These are phyloP conservation scores for Epinephelus cyanopodus DNA, from an alignment of 2,113 vertebrate species.

Conservation along the genomic window DNA sequence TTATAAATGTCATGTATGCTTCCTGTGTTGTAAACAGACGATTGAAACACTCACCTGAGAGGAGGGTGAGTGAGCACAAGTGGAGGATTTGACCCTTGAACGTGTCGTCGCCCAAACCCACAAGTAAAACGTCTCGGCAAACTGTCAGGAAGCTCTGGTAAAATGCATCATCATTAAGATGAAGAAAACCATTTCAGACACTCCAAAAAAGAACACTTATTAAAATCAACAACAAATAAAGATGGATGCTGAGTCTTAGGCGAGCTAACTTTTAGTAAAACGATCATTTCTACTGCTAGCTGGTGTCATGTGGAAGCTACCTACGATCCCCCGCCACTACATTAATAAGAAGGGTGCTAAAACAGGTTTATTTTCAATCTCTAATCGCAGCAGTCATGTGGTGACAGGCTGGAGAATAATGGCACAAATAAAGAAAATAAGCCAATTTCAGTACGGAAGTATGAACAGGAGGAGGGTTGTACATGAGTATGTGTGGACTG, in stretches of 20 bases:
- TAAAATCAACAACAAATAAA: background rate
- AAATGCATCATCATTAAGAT: slow-evolving; percentile 11
- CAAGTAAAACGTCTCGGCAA: slow-evolving; percentile 88
- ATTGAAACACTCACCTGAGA: slow-evolving; percentile 84
- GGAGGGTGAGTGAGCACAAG: slow-evolving; percentile 82
- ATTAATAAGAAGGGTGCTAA: background rate
- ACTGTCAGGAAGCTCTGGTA: slow-evolving; percentile 88
- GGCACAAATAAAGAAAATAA: slow-evolving; percentile 47
- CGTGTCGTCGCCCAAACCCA: slow-evolving; percentile 85
- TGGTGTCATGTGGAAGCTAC: background rate
- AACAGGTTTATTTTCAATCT: slow-evolving; percentile 37
- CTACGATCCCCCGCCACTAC: background rate
- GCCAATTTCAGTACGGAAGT: slow-evolving; percentile 3
- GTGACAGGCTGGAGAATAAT: slow-evolving; percentile 49
- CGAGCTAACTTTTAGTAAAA: background rate
- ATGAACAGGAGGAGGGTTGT: slow-evolving; percentile 29
- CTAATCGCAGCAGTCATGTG: slow-evolving; percentile 26
- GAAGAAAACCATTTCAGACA: background rate
- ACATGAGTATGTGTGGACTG: slow-evolving; percentile 27
- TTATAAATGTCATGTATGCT: background rate
- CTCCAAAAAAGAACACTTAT: background rate
- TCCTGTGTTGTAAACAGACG: background rate
- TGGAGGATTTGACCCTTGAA: slow-evolving; percentile 88
- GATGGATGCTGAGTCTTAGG: background rate
- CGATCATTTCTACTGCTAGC: background rate